Evolutionary conservation across 2,113 vertebrate species (phyloP), one percentile per base, ranked within the genome.

Genomic region (Halichoeres trimaculatus): DNA sequence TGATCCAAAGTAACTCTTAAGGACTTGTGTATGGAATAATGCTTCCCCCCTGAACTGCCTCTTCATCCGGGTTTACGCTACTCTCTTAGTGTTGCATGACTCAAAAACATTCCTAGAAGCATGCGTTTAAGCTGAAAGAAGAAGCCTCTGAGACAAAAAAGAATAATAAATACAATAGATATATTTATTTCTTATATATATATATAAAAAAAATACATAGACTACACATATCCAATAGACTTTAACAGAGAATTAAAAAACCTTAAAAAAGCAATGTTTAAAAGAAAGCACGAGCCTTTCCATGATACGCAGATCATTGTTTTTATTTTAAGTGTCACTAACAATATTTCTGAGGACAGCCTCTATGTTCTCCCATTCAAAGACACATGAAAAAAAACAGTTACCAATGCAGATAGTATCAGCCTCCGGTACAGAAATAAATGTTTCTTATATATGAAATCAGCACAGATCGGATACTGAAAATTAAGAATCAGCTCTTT

Each of bases 41-140:
- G 72, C 78, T 81, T 81, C 68, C 87, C 35, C 53, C 47, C 57
- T 20, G 1, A 85, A 87, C 76, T 89, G 88, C 79, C 81, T 92
- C 90, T 85, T 88, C 88, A 81, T 87, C 86, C 79, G 74, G 61
- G 77, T 86, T 83, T 86, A 83, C 56, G 83, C 85, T 85, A 65
- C 72, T 86, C 69, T 76, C 65, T 69, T 88, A 84, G 70, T 92
- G 81, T 89, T 94, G 93, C 93, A 94, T 94, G 93, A 90, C 83
- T 85, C 71, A 86, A 86, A 80, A 82, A 90, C 85, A 90, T 89
- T 90, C 70, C 68, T 91, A 91, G 84, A 90, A 80, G 93, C 93
- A 93, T 92, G 91, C 81, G 63, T 91, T 89, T 85, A 87, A 86
- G 43, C 66, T 83, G 36, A 79, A 89, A 90, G 63, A 91, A 85